Percentiles rank a stretch among this genome's conserved stretches.
These are phyloP conservation scores for Crax fasciolata DNA, from an alignment of 2,797 vertebrate species.

Conservation along the genomic window DNA sequence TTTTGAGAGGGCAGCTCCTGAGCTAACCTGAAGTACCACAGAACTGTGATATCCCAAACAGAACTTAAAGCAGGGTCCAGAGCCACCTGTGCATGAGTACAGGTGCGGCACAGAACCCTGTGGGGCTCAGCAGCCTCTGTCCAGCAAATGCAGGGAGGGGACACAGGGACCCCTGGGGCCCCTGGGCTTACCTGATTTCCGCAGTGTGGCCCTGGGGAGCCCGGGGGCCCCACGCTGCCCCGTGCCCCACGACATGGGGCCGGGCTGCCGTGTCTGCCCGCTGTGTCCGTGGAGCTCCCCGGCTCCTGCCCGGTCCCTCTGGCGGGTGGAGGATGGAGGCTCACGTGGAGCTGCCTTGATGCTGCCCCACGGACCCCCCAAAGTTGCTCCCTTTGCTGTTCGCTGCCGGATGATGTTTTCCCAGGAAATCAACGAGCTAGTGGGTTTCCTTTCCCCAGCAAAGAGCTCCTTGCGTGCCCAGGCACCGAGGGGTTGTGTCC, in stretches of 20 bases:
- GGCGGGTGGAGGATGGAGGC: constrained; percentile 44
- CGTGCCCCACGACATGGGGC: constrained; percentile 80
- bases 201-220: constrained; percentile 84
- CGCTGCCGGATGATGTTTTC: neutral
- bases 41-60: neutral
- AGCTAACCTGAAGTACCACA: neutral
- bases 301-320: constrained; percentile 71
- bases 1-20: neutral
- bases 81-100: neutral
- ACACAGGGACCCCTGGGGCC: neutral
- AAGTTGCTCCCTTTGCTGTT: constrained; percentile 24
- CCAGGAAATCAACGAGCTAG: neutral
- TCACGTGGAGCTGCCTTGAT: constrained; percentile 78
- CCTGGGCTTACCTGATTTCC: constrained; percentile 90
- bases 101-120: neutral
- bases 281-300: neutral
- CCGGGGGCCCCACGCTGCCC: constrained; percentile 79
- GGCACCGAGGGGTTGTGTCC: neutral
- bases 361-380: neutral
- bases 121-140: neutral
- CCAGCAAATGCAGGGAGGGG: neutral
- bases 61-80: neutral
- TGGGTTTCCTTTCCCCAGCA: neutral
- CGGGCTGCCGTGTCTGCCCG: neutral
- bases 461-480: neutral